Evolutionary conservation across 1,140 invertebrate species (phyloP), one percentile per base, ranked within the genome.

Genomic region (Akabosia matsudoensis): DNA sequence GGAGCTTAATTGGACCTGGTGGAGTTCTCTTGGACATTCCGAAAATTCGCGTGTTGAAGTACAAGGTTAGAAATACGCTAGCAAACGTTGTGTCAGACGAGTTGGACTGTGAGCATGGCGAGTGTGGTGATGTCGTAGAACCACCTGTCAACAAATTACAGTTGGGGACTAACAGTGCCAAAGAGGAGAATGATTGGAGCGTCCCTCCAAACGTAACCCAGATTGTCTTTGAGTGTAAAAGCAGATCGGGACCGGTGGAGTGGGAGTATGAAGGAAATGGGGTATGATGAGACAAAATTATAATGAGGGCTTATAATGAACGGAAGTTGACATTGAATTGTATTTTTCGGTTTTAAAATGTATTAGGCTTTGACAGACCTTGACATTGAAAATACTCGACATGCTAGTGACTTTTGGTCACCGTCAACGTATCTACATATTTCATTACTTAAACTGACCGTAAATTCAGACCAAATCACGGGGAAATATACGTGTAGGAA

Each of bases 201-300:
- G 72, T 77, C 10, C 76, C 76, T n/a, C 54, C 76, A 26, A 77
- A 77, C 61, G 76, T 74, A 52, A 77, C 76, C 64, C 76, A 77
- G 74, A 33, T 77, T 70, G 73, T 71, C 26, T 34, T 77, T 16
- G 45, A 77, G 51, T 77, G 76, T 67, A 67, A 74, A 70, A 77
- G 76, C 67, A 77, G 73, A 67, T 74, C 72, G 34, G 76, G 76
- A 54, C 45, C 71, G 24, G 67, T 77, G n/a, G 76, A 74, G 64
- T 77, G 76, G 76, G 72, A 74, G 24, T 77, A 77, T 61, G 61
- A 77, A 30, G 76, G 76, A 30, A 70, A 74, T 74, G 76, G 76
- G 76, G 76, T 77, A 71, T n/a, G 54, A 4, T 56, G 54, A 56
- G 22, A 56, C 54, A 13, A n/a, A n/a, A n/a, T n/a, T n/a, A n/a